Evolutionary conservation across 2,888 invertebrate genomes (phyloP).

Genomic region (Eupsilia transversa): DNA sequence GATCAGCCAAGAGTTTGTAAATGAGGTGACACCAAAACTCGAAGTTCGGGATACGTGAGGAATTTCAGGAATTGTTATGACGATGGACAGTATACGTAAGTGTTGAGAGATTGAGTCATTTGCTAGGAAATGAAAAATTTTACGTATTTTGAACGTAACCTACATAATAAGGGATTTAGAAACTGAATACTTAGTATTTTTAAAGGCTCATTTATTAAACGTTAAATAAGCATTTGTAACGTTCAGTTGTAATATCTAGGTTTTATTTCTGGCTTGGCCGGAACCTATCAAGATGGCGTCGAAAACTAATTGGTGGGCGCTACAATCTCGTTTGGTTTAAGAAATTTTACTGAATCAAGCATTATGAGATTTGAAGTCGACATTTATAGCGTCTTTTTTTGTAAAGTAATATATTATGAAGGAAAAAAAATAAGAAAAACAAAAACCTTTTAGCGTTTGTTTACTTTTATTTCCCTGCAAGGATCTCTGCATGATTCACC

Average conservation of each 20-base stretch:
- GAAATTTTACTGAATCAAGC: not conserved
- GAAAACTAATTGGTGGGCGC: conserved; percentile 23
- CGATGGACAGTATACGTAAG: conserved; percentile 48
- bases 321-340: not conserved
- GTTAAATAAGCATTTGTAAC: conserved; percentile 60
- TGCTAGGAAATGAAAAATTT: conserved; percentile 55
- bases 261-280: conserved; percentile 25
- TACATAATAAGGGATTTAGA: conserved; percentile 48
- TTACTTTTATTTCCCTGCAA: conserved; percentile 15
- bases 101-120: conserved; percentile 59
- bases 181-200: conserved; percentile 48
- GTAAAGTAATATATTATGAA: not conserved
- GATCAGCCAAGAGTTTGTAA: conserved; percentile 52
- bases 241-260: conserved; percentile 32
- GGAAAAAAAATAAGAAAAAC: not conserved
- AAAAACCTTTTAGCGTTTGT: not conserved
- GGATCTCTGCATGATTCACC: conserved; percentile 53
- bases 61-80: conserved; percentile 58
- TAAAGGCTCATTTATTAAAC: conserved; percentile 56
- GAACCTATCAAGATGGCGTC: conserved; percentile 26
- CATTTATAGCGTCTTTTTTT: not conserved
- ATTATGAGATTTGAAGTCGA: not conserved
- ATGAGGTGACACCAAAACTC: conserved; percentile 71
- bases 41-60: conserved; percentile 45
- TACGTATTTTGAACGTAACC: conserved; percentile 55